Base-by-base conservation (phyloP, 2,888 invertebrate species). In the Dynastes tityus region DNA sequence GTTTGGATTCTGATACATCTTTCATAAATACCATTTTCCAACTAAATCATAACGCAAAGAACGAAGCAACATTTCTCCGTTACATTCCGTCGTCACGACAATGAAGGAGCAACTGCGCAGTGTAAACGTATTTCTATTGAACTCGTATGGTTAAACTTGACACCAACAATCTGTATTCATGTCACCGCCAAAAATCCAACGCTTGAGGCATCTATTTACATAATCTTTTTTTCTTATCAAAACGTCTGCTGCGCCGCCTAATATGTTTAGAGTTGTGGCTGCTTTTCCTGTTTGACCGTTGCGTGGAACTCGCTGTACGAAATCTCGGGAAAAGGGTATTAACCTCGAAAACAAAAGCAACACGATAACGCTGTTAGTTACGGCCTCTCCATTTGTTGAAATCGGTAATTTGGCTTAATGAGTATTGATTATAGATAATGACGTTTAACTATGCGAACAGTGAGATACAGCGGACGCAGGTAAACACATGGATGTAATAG, bases 341-440 rank as follows among this genome's bases (percentile, higher is more conserved):
- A 68, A 68, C 68, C 68, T 51, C 40, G 27, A 49, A 51, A 68
- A 51, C 16, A 58, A 58, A 22, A 58, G 51, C 68, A 68, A 68
- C 16, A 29, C 51, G 49, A 68, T 51, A 63, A 51, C 51, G 29
- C 49, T 53, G 8, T 51, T 29, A 27, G 51, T 51, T 68, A 51
- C 68, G 51, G 68, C 29, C 51, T 16, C 29, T 27, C 8, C 55
- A 13, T 55, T 65, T 58, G 8, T 51, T 29, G 49, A 68, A 68
- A 68, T 68, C 51, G 68, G 68, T 68, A 40, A 68, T 68, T 68
- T 11, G 9, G 27, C 9, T 22, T 68, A 68, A 68, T 68, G 51
- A 51, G 51, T n/a, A 68, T 51, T 51, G 68, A 68, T 68, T 49
- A 29, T 51, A 51, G 68, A 27, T 68, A 68, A 68, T 68, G 51